Percentiles rank a stretch among this genome's conserved stretches.
phyloP scores from a whole-genome alignment of 1,140 invertebrate genomes.

The Apocrypta bakeri region DNA sequence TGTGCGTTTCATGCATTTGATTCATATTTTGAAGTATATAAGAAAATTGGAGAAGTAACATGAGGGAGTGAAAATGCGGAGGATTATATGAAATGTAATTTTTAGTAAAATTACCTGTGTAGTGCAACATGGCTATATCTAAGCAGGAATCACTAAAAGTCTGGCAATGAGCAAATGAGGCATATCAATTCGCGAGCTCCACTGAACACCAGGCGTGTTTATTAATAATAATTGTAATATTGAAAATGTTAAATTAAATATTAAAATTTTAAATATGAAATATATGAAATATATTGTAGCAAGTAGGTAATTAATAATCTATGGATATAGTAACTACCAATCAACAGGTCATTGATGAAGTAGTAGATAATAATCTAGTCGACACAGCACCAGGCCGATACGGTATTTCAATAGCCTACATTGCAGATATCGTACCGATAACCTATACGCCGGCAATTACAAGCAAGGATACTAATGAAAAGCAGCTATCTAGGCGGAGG shows the following conservation, averaged over 20 bases:
- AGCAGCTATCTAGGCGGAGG: slow-evolving; percentile 64
- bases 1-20: slow-evolving; percentile 16
- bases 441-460: slow-evolving; percentile 39
- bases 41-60: background rate
- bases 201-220: too few relatives aligned
- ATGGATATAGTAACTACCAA: too few relatives aligned
- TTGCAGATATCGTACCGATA: background rate
- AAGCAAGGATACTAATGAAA: slow-evolving; percentile 58
- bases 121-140: slow-evolving; percentile 16
- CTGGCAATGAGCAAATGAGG: slow-evolving; percentile 37
- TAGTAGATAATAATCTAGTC: background rate
- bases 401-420: background rate
- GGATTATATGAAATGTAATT: slow-evolving; percentile 32
- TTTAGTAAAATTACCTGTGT: background rate
- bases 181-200: background rate
- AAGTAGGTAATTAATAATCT: background rate
- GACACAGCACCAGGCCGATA: background rate
- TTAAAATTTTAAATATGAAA: too few relatives aligned
- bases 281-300: too few relatives aligned
- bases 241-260: too few relatives aligned
- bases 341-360: background rate
- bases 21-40: slow-evolving; percentile 17
- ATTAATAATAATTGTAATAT: too few relatives aligned
- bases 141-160: slow-evolving; percentile 16
- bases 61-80: slow-evolving; percentile 9